Percentiles rank a stretch among this genome's conserved stretches.
These are phyloP conservation scores for Crotalus viridis DNA, from an alignment of 2,113 vertebrate species.

Conservation along the genomic window DNA sequence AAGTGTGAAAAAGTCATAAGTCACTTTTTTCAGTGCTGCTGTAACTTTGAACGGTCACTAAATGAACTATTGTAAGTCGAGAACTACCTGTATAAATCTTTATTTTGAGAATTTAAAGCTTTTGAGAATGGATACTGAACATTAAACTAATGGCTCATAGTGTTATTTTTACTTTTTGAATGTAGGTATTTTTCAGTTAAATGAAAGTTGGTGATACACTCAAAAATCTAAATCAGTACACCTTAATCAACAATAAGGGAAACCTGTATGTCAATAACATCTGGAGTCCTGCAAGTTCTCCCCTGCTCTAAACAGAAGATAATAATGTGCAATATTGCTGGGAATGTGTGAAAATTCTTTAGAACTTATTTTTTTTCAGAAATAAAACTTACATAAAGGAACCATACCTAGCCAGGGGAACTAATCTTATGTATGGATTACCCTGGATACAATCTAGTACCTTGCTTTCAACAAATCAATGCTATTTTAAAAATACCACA, in stretches of 20 bases:
- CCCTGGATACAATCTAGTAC: not conserved
- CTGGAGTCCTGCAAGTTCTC: not conserved
- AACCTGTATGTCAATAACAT: not conserved
- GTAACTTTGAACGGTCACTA: not conserved
- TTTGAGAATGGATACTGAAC: not conserved
- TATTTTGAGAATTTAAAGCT: not conserved
- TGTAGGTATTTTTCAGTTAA: not conserved
- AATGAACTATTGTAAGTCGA: not conserved
- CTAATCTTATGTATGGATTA: not conserved
- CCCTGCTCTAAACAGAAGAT: not conserved
- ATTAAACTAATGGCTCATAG: not conserved
- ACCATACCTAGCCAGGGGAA: not conserved
- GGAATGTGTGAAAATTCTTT: not conserved
- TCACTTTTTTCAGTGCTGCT: not conserved
- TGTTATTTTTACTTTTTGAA: not conserved
- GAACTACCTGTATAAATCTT: not conserved
- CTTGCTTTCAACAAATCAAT: not conserved
- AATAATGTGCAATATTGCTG: not conserved
- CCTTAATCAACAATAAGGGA: not conserved
- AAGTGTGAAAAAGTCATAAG: not conserved
- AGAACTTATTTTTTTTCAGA: not conserved
- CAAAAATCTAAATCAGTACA: not conserved
- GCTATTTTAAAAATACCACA: not conserved
- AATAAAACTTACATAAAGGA: not conserved
- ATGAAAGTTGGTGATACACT: not conserved